These are phyloP conservation scores for Drosophila nr. perissopoda DNA, from an alignment of 2,888 invertebrate species.

Conservation along the genomic window DNA sequence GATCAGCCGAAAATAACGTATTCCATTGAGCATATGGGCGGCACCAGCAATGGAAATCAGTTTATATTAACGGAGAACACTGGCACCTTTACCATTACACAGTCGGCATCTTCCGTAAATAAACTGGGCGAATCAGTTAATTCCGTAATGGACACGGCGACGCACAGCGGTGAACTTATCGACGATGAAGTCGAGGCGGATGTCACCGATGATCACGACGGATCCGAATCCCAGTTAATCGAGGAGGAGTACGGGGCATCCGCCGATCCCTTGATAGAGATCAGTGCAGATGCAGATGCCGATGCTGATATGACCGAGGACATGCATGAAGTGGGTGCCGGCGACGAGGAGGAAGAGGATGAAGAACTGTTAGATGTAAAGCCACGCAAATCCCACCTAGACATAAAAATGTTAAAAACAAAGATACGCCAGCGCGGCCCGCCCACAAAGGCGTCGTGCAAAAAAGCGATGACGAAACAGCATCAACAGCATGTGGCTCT, in stretches of 20 bases:
- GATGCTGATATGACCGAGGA: conserved; percentile 62
- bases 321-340: conserved; percentile 49
- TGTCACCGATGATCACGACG: conserved; percentile 68
- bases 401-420: conserved; percentile 42
- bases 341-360: conserved; percentile 55
- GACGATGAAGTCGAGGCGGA: conserved; percentile 75
- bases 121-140: conserved; percentile 66
- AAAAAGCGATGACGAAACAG: conserved; percentile 49
- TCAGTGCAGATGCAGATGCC: conserved; percentile 45
- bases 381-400: conserved; percentile 57
- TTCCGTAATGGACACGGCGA: conserved; percentile 57
- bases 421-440: conserved; percentile 41
- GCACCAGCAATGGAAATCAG: conserved; percentile 78
- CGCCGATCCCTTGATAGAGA: conserved; percentile 73
- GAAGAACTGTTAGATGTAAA: conserved; percentile 61
- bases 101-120: conserved; percentile 56
- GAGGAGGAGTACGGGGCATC: conserved; percentile 76
- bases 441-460: conserved; percentile 22
- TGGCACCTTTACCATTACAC: conserved; percentile 82
- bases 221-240: conserved; percentile 72
- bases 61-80: conserved; percentile 83
- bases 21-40: conserved; percentile 83
- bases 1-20: conserved; percentile 84
- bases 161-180: conserved; percentile 54
- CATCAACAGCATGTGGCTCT: conserved; percentile 54